Percentiles rank a stretch among this genome's conserved stretches.
Evolutionary conservation across 2,113 vertebrate species (phyloP).

Genomic region (Odontophorus gujanensis): DNA sequence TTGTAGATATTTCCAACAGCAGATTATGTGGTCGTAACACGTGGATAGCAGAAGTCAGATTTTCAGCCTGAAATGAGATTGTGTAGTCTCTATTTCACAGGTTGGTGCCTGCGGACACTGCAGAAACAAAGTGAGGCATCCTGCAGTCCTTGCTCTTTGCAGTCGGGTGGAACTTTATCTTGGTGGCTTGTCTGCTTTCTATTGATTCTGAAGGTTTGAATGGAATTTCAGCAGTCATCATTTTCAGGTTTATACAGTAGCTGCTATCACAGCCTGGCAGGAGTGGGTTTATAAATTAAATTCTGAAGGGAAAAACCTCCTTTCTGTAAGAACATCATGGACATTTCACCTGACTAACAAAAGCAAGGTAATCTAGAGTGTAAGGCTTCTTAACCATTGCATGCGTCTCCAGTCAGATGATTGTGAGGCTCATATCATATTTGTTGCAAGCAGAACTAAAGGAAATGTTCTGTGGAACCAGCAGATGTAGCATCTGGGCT

Average conservation of each 20-base stretch:
- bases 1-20: too few relatives aligned
- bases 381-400: not conserved
- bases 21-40: not conserved
- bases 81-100: not conserved
- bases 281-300: constrained; percentile 53
- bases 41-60: not conserved
- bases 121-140: constrained; percentile 18
- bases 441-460: not conserved
- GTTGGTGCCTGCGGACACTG: not conserved
- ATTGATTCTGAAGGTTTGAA: constrained; percentile 37
- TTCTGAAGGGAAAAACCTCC: constrained; percentile 37
- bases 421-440: not conserved
- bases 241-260: constrained; percentile 10
- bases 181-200: constrained; percentile 26
- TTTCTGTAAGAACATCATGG: not conserved
- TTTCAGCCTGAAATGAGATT: not conserved
- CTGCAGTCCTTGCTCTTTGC: constrained; percentile 7
- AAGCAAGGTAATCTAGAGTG: constrained; percentile 40
- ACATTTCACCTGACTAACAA: constrained; percentile 35
- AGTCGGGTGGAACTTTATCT: constrained; percentile 41
- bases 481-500: not conserved
- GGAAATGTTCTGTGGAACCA: not conserved
- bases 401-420: not conserved
- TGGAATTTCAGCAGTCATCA: constrained; percentile 49
- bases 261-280: constrained; percentile 51